Conservation (phyloP, 2,113 vertebrate species). For the Balaeniceps rex region DNA sequence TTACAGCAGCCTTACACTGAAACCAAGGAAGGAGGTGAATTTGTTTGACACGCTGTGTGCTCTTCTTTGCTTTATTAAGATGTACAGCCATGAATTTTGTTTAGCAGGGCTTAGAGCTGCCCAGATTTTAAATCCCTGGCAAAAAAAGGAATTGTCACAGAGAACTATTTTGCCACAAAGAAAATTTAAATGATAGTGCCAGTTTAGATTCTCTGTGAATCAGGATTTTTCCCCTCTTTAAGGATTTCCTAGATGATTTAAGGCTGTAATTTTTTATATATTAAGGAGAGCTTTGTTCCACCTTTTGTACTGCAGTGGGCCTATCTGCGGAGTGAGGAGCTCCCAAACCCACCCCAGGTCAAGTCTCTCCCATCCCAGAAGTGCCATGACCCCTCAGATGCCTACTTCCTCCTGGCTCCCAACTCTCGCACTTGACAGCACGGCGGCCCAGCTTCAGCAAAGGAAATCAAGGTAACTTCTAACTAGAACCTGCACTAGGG, state of each 20-base stretch:
- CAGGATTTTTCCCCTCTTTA: background rate
- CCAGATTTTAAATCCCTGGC: background rate
- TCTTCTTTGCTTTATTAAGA: slow-evolving; percentile 59
- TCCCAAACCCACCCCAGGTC: background rate
- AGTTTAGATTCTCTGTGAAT: background rate
- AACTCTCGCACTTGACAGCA: background rate
- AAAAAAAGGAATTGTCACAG: background rate
- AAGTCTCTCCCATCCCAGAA: background rate
- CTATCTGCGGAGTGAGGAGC: background rate
- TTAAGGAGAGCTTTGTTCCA: background rate
- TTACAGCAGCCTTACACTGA: slow-evolving; percentile 11
- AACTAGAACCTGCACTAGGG: background rate
- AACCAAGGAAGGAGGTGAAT: background rate
- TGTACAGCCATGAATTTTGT: slow-evolving; percentile 43
- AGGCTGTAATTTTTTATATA: background rate
- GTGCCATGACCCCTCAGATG: background rate
- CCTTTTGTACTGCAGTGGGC: background rate
- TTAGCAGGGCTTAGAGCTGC: slow-evolving; percentile 9
- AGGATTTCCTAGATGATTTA: background rate
- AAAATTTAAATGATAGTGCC: background rate
- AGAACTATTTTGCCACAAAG: background rate
- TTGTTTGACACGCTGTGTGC: background rate
- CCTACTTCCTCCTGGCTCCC: background rate
- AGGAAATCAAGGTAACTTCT: background rate
- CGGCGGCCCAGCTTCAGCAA: background rate